phyloP scores from a whole-genome alignment of 2,797 vertebrate species.

The Eulemur mongoz region DNA sequence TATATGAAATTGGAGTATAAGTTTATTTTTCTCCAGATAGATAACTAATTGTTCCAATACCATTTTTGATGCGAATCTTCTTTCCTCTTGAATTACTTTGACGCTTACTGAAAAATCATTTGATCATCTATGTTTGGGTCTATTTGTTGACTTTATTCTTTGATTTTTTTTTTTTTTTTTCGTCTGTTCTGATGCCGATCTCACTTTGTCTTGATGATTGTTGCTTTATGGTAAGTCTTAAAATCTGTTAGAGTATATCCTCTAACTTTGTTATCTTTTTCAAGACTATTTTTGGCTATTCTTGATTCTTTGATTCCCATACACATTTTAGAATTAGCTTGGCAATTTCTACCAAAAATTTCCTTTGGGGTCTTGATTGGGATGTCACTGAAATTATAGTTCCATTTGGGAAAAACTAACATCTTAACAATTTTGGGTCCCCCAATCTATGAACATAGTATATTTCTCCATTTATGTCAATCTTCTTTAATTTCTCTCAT shows the following conservation, averaged over 20 bases:
- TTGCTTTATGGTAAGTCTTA: neutral
- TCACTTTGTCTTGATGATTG: neutral
- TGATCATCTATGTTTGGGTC: neutral
- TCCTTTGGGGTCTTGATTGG: neutral
- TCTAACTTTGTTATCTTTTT: neutral
- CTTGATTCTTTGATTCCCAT: neutral
- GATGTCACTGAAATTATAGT: neutral
- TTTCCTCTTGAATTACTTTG: neutral
- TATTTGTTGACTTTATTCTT: neutral
- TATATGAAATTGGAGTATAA: neutral
- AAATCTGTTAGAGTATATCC: neutral
- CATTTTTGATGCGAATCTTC: neutral
- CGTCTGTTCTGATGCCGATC: neutral
- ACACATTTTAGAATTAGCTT: neutral
- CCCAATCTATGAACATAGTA: neutral
- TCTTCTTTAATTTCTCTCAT: slow-evolving; percentile 20
- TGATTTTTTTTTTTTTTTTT: neutral
- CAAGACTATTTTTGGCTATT: neutral
- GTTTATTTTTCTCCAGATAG: neutral
- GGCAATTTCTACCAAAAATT: neutral
- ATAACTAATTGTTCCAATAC: neutral
- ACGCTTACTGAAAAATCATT: neutral
- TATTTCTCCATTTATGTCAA: neutral
- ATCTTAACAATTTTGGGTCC: neutral
- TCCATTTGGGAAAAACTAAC: neutral